Percentiles rank a stretch among this genome's conserved stretches.
Conservation (phyloP, 2,888 invertebrate species). For the Lasius platythorax region DNA sequence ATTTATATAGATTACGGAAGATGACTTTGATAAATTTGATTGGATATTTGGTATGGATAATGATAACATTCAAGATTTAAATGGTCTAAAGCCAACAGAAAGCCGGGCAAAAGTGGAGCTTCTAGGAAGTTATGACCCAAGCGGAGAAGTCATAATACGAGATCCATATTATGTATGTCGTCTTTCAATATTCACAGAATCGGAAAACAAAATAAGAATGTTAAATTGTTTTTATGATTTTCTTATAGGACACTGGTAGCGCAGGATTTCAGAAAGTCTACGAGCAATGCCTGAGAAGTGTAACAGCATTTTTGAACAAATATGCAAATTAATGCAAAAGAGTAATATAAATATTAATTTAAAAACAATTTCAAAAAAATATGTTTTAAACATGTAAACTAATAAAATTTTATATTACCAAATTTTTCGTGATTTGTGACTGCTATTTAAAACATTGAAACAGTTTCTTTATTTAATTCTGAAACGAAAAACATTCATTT, state of each 20-base stretch:
- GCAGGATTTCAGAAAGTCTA: conserved; percentile 93
- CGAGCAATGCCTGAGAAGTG: conserved; percentile 91
- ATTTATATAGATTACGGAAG: conserved; percentile 88
- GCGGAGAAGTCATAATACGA: conserved; percentile 93
- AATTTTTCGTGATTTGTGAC: not conserved
- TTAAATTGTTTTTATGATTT: conserved; percentile 24
- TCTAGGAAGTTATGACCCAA: conserved; percentile 95
- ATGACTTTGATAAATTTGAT: conserved; percentile 94
- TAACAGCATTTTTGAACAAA: conserved; percentile 88
- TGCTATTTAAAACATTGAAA: not conserved
- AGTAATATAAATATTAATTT: not conserved
- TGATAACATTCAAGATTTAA: conserved; percentile 92
- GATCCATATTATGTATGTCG: conserved; percentile 96
- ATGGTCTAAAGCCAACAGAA: conserved; percentile 88
- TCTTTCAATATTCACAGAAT: not conserved
- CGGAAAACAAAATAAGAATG: not conserved
- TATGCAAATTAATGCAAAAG: conserved; percentile 44
- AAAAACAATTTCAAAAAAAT: not conserved
- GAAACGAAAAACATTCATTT: not conserved
- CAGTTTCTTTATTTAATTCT: not conserved
- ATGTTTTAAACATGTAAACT: not conserved
- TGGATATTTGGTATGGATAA: conserved; percentile 98
- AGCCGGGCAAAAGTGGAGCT: conserved; percentile 91
- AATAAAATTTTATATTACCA: not conserved
- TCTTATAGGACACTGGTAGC: conserved; percentile 88